Conservation (phyloP, 2,888 invertebrate genomes). For the Eilema caniola region DNA sequence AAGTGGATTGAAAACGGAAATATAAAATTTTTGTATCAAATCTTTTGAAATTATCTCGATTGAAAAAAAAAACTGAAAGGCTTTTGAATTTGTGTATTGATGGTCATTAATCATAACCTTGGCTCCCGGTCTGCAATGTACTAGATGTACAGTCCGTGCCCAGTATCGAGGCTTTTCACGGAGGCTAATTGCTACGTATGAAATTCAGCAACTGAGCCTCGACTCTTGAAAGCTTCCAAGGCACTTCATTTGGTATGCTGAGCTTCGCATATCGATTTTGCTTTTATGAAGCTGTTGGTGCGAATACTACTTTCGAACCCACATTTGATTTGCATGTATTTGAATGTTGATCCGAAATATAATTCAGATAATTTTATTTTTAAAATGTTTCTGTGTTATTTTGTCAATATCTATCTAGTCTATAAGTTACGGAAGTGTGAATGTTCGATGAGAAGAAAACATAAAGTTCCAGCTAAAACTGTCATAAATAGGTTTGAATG, state of each 20-base stretch:
- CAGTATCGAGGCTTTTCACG: conserved; percentile 3
- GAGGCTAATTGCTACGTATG: conserved; percentile 13
- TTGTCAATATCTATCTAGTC: too few relatives aligned
- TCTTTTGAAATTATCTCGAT: too few relatives aligned
- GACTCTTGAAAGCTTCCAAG: background rate
- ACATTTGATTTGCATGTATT: too few relatives aligned
- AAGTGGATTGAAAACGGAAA: too few relatives aligned
- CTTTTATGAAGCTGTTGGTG: background rate
- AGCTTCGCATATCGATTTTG: conserved; percentile 1
- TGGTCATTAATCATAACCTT: background rate
- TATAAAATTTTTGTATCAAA: too few relatives aligned
- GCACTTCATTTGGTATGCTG: conserved; percentile 10
- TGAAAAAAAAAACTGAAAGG: background rate
- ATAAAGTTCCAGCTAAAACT: background rate
- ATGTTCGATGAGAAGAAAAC: too few relatives aligned
- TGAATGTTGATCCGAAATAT: background rate
- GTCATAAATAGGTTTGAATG: background rate
- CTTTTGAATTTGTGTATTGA: background rate
- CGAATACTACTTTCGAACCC: background rate
- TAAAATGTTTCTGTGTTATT: background rate
- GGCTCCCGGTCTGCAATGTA: background rate
- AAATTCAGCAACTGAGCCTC: conserved; percentile 15
- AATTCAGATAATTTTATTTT: background rate
- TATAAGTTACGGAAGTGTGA: too few relatives aligned
- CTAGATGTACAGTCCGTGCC: background rate